Conservation (phyloP, 2,113 vertebrate genomes). For the Copsychus sechellarum region DNA sequence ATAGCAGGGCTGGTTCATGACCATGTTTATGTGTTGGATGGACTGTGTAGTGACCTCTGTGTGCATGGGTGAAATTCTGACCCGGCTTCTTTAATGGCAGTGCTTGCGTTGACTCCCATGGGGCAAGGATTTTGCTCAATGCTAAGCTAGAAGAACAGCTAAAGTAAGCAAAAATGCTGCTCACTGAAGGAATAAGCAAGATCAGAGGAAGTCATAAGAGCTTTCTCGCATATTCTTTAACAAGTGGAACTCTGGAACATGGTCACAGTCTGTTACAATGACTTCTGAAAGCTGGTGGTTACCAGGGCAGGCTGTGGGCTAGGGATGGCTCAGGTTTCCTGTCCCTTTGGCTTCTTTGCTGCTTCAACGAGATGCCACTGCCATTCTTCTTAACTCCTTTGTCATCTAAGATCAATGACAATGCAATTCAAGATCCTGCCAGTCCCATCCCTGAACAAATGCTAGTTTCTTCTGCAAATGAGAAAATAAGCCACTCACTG, state of each 20-base stretch:
- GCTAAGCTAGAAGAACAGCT: not conserved
- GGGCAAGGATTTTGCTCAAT: not conserved
- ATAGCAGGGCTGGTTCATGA: not conserved
- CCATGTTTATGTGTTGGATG: not conserved
- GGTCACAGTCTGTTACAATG: not conserved
- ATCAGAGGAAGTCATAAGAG: not conserved
- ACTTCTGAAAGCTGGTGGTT: not conserved
- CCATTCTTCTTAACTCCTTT: not conserved
- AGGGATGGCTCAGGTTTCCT: not conserved
- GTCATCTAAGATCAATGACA: not conserved
- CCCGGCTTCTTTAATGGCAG: not conserved
- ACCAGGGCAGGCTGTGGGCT: not conserved
- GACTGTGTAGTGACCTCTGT: not conserved
- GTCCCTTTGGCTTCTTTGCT: not conserved
- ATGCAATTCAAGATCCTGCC: not conserved
- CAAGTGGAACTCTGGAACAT: not conserved
- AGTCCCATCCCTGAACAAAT: not conserved
- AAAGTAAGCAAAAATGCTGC: not conserved
- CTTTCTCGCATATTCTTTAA: not conserved
- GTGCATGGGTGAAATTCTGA: not conserved
- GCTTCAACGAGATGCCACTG: not conserved
- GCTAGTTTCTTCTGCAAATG: not conserved
- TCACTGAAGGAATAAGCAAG: not conserved
- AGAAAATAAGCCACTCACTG: not conserved
- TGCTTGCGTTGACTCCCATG: fast-evolving